Evolutionary conservation across 2,888 invertebrate genomes (phyloP).

Genomic region (Melieria omissa): DNA sequence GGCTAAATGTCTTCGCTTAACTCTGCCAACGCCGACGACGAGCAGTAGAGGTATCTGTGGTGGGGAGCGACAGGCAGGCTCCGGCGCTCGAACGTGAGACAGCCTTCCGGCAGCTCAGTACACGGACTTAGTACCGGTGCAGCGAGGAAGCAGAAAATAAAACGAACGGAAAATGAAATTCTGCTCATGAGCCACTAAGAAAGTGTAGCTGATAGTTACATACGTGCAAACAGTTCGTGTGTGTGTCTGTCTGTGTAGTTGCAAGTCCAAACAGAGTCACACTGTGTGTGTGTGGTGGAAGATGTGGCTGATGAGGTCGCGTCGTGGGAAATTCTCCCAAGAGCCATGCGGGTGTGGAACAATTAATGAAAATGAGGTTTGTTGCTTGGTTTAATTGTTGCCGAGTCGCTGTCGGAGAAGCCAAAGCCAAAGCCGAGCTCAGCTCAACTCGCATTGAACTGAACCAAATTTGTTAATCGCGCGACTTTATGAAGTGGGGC

Average conservation of each 20-base stretch:
- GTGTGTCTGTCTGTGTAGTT: neutral
- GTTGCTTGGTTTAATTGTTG: constrained; percentile 39
- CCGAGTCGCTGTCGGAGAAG: constrained; percentile 19
- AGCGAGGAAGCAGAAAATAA: no score
- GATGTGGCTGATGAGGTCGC: constrained; percentile 33
- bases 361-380: constrained; percentile 53
- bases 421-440: neutral
- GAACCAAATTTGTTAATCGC: neutral
- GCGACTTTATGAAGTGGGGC: neutral
- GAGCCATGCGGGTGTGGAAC: constrained; percentile 62
- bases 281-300: neutral
- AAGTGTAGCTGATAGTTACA: no score
- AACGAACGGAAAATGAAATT: no score
- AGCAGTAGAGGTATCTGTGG: neutral
- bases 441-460: neutral
- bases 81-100: neutral
- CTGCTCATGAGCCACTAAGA: no score
- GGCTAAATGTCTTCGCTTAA: neutral
- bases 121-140: no score
- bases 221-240: no score
- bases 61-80: no score
- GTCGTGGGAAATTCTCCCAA: constrained; percentile 61
- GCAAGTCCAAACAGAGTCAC: constrained; percentile 3
- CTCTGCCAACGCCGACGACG: neutral
- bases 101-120: neutral